Base-by-base conservation (phyloP, 2,888 invertebrate genomes). In the Drosophila parthenogenetica region DNA sequence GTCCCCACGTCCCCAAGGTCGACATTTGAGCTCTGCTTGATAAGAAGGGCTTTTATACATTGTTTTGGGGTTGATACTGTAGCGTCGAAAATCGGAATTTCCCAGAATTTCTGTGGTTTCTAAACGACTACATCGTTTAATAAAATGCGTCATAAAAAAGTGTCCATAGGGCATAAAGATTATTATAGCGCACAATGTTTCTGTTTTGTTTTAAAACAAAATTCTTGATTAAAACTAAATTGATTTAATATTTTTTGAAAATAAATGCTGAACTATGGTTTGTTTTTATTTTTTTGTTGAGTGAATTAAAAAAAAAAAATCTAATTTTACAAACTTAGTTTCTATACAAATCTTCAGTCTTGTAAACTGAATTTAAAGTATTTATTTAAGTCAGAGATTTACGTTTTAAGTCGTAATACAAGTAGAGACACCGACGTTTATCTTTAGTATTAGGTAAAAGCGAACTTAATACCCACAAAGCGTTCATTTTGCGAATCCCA, bases 391-490 rank as follows among this genome's bases (percentile, higher is more conserved):
- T 22, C 11, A 22, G 5, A 22, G 40, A 25, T 16, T 51, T 42
- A 45, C 57, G 43, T 35, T 25, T 22, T 51, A 43, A 58, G 49
- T 63, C 35, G 50, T 43, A 54, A 53, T 42, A 60, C 51, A 70
- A 60, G 50, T 72, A 51, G 55, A 60, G 19, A 37, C 45, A 53
- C 35, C 68, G 79, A 69, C 79, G 80, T 74, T 88, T 83, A 86
- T 79, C 88, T 80, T 82, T 60, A 73, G 77, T 74, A 77, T 88
- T 77, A 88, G 70, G 69, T n/a, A 55, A 14, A 57, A 69, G 59
- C 61, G 80, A 83, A 83, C 87, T 79, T 82, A 88, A 83, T 83
- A 86, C 86, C 87, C 75, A 82, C 88, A 88, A 83, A 88, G 83
- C 63, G 75, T 69, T 59, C 66, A 69, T 54, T 60, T 69, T 64